Conservation (phyloP, 1,140 invertebrate species). For the Trialeurodes vaporariorum region DNA sequence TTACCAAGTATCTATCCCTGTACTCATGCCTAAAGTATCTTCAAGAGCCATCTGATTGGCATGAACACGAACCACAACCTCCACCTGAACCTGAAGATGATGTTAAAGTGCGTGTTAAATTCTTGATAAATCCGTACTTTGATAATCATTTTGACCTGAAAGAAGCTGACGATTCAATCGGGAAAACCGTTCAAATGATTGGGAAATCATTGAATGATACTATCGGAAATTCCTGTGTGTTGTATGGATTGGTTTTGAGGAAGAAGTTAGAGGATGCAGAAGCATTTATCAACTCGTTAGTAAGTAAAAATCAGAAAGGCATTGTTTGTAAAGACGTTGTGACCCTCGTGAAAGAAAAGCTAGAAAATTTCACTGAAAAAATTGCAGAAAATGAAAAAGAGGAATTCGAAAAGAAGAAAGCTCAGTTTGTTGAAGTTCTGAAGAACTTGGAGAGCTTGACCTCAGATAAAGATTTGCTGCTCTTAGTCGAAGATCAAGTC, state of each 20-base stretch:
- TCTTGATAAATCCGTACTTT: conserved; percentile 63
- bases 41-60: conserved; percentile 43
- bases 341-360: neutral
- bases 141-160: conserved; percentile 80
- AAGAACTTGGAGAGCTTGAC: neutral
- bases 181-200: conserved; percentile 61
- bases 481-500: neutral
- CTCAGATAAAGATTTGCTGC: neutral
- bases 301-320: neutral
- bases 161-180: conserved; percentile 51
- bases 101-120: conserved; percentile 62
- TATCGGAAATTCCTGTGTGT: conserved; percentile 34
- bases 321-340: neutral
- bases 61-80: conserved; percentile 27
- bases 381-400: neutral
- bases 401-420: neutral
- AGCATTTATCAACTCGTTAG: neutral
- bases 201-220: conserved; percentile 40
- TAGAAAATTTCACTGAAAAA: neutral
- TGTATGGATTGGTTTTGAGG: neutral
- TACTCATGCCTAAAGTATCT: conserved; percentile 66
- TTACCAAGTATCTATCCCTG: conserved; percentile 54
- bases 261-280: neutral
- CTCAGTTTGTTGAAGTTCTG: neutral
- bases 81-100: conserved; percentile 32